phyloP scores from a whole-genome alignment of 2,113 vertebrate species.

The Copsychus sechellarum region DNA sequence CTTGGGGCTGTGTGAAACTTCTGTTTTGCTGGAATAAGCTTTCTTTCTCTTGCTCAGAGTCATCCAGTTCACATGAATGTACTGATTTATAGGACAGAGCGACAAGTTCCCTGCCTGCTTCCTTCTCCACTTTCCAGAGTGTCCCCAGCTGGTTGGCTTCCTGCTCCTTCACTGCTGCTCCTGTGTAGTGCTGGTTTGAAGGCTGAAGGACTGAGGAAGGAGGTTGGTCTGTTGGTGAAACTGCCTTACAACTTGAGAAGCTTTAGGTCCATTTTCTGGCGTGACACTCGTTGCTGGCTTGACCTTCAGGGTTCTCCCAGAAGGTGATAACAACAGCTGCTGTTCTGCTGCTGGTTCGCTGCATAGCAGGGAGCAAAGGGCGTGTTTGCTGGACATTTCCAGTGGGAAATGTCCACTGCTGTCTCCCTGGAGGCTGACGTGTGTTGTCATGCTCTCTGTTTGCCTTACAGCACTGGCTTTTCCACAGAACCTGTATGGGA shows the following conservation, averaged over 20 bases:
- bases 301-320: neutral
- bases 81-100: neutral
- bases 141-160: neutral
- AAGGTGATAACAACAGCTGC: neutral
- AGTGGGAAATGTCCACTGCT: neutral
- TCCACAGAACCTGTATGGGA: neutral
- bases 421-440: rapidly evolving
- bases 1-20: neutral
- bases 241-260: neutral
- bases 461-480: neutral
- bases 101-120: neutral
- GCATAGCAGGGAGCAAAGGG: neutral
- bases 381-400: neutral
- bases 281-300: rapidly evolving
- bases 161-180: rapidly evolving
- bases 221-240: neutral
- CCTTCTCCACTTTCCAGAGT: neutral
- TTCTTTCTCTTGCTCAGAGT: neutral
- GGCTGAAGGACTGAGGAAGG: neutral
- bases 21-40: neutral
- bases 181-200: neutral
- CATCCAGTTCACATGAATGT: neutral
- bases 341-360: neutral
- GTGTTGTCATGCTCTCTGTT: neutral
- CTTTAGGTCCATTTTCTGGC: neutral